Percentiles rank a stretch among this genome's conserved stretches.
These are phyloP conservation scores for Pocillopora damicornis DNA, from an alignment of 64 coral and sea anemone genomes.

Conservation along the genomic window DNA sequence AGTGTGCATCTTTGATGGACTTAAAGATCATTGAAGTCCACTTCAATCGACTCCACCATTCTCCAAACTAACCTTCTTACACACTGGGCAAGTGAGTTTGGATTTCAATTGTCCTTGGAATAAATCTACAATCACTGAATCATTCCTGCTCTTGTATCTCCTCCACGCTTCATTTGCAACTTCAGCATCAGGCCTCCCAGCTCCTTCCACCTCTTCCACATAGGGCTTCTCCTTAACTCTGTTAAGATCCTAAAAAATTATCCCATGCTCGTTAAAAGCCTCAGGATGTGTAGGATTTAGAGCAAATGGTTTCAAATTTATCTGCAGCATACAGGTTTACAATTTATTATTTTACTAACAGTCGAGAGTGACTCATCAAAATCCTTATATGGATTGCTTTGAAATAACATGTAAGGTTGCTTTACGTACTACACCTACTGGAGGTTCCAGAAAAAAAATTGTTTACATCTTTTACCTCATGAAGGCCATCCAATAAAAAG, in stretches of 20 bases:
- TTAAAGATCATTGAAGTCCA: too few relatives aligned
- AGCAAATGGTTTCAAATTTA: too few relatives aligned
- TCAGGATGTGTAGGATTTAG: too few relatives aligned
- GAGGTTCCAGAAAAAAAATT: too few relatives aligned
- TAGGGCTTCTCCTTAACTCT: constrained; percentile 74
- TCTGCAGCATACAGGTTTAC: too few relatives aligned
- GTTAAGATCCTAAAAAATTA: constrained; percentile 58
- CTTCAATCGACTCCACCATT: not conserved
- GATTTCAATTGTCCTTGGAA: constrained; percentile 92
- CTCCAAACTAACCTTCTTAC: constrained; percentile 53
- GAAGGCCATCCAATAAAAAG: constrained; percentile 85
- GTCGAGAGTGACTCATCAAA: too few relatives aligned
- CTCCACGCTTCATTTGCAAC: constrained; percentile 76
- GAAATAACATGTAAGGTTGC: too few relatives aligned
- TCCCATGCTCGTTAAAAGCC: too few relatives aligned
- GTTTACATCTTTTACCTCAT: constrained; percentile 53
- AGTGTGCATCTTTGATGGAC: too few relatives aligned
- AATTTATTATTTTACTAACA: not conserved
- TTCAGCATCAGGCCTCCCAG: constrained; percentile 62
- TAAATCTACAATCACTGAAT: constrained; percentile 81
- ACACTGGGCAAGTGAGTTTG: constrained; percentile 79
- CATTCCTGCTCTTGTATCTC: constrained; percentile 81
- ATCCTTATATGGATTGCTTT: too few relatives aligned
- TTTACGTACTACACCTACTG: too few relatives aligned
- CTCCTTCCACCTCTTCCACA: constrained; percentile 82